Percentiles rank a stretch among this genome's conserved stretches.
These are phyloP conservation scores for Erpobdella octoculata DNA, from an alignment of 2,888 invertebrate species.

Conservation along the genomic window DNA sequence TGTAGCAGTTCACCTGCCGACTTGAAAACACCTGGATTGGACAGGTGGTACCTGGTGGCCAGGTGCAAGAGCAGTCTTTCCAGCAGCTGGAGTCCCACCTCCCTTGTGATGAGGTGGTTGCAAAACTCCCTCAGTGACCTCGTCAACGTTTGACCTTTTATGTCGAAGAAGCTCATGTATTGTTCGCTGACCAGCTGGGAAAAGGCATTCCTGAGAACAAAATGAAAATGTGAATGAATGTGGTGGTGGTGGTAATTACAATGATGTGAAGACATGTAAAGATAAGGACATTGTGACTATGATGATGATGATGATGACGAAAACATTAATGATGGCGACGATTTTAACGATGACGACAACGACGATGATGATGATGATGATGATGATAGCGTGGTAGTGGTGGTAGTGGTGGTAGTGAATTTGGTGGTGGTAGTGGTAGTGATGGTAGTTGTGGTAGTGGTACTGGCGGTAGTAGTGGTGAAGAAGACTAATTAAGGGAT, in stretches of 20 bases:
- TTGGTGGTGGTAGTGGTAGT: too few species aligned
- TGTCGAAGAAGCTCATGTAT: constrained; percentile 19
- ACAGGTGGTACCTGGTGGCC: constrained; percentile 3
- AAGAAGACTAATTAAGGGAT: too few species aligned
- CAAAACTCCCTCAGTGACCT: not conserved
- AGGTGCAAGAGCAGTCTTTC: not conserved
- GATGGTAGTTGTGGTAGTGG: too few species aligned
- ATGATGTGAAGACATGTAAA: not conserved
- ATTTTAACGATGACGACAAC: too few species aligned
- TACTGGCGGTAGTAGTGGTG: too few species aligned
- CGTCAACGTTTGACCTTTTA: not conserved
- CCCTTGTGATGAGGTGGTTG: not conserved
- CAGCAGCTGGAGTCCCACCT: not conserved
- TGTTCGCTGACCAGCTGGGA: constrained; percentile 7
- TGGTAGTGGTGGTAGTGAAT: too few species aligned
- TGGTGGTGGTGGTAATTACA: not conserved
- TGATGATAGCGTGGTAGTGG: too few species aligned
- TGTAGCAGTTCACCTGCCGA: not conserved
- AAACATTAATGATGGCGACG: too few species aligned
- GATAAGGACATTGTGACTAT: too few species aligned
- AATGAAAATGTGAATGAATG: not conserved
- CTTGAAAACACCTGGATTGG: constrained; percentile 1
- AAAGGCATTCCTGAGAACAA: constrained; percentile 7
- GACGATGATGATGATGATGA: too few species aligned
- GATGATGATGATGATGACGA: too few species aligned